Conservation (phyloP, 2,888 invertebrate genomes). For the Uropetala carovei region DNA sequence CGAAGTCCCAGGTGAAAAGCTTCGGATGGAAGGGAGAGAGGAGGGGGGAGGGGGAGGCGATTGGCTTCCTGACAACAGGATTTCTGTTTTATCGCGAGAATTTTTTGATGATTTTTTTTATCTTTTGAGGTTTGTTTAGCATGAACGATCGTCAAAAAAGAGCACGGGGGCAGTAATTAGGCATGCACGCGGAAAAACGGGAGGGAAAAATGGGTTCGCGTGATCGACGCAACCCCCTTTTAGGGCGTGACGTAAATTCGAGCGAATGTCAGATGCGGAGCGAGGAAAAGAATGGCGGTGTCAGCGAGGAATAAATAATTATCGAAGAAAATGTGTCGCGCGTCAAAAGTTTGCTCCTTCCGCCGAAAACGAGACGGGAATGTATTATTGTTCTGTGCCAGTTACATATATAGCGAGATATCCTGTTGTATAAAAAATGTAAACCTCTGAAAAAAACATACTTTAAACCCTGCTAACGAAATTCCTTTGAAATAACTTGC, state of each 20-base stretch:
- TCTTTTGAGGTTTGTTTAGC: constrained; percentile 1
- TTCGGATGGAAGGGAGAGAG: background rate
- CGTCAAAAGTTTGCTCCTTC: background rate
- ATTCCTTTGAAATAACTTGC: no score
- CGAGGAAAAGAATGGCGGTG: background rate
- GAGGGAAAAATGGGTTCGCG: background rate
- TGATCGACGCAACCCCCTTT: background rate
- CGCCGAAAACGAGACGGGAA: no score
- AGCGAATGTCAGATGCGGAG: background rate
- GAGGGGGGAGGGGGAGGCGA: no score
- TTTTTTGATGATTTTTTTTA: no score
- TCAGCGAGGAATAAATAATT: background rate
- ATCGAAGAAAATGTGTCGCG: background rate
- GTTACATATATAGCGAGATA: no score
- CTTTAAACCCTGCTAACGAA: no score
- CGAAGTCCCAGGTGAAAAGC: background rate
- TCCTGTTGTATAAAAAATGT: no score
- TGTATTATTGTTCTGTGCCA: no score
- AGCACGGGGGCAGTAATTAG: constrained; percentile 11
- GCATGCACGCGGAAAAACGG: background rate
- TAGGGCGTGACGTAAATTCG: background rate
- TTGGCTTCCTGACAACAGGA: constrained; percentile 18
- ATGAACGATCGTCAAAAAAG: background rate
- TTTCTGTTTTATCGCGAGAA: background rate
- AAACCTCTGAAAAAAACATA: no score